Base-by-base conservation (phyloP, 2,113 vertebrate species). In the Caloenas nicobarica region DNA sequence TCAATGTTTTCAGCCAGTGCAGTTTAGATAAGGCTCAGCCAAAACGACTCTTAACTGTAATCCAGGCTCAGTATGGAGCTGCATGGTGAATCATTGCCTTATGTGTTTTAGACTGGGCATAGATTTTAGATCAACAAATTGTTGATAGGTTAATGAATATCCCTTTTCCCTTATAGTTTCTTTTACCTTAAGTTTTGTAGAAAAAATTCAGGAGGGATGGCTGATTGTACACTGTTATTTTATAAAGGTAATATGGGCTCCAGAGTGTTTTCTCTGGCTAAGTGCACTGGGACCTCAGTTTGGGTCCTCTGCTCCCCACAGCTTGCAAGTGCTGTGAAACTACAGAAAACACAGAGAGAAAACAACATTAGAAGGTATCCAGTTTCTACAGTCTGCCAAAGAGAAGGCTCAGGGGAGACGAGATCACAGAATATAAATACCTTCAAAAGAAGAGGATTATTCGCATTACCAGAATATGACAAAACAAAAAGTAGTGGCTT, bases 381-480 rank as follows among this genome's bases (percentile, higher is more conserved):
- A 58, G 0, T 88, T 91, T 81, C 61, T 54, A 33, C n/a, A 65
- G 50, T 23, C 81, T 92, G 81, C 73, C 83, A 91, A 94, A 86
- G n/a, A 79, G 53, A 89, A 90, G 23, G 25, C 93, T 97, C 88
- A 72, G 46, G 77, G 96, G 86, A 94, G 44, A 88, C 73, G 61
- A 93, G 92, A 95, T 96, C 83, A 93, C 18, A 92, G 73, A 89
- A 72, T 31, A 91, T 36, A 96, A 96, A 95, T 69, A 76, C 50
- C 61, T 92, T 92, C 86, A 87, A 72, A 87, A 33, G 73, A 94
- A 89, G 57, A 29, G 36, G 95, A 93, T 95, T 92, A 97, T 89
- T 96, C 5, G 6, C 66, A 77, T 89, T 83, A 94, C 50, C 44
- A 89, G 70, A 77, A 58, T 38, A 92, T 11, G n/a, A 93, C 86